phyloP scores from a whole-genome alignment of 2,888 invertebrate genomes.

The Rhagium mordax region DNA sequence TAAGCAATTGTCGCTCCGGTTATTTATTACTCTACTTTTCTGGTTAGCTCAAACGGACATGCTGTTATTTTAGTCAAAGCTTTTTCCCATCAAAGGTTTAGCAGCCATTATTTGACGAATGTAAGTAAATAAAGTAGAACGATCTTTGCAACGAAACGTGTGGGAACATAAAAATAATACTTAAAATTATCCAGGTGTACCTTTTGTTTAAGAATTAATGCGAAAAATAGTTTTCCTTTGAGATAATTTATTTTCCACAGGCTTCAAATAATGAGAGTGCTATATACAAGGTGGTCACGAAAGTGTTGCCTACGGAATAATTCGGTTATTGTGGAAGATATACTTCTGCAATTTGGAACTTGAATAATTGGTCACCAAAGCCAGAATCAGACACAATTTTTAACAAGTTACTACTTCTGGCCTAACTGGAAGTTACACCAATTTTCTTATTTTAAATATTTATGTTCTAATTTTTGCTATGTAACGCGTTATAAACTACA shows the following conservation, averaged over 20 bases:
- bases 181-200: background rate
- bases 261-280: too few species aligned
- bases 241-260: background rate
- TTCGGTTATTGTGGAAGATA: too few species aligned
- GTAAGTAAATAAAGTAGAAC: conserved; percentile 6
- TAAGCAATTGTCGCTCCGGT: conserved; percentile 38
- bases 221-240: background rate
- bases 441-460: too few species aligned
- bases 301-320: too few species aligned
- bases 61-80: conserved; percentile 21
- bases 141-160: background rate
- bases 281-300: too few species aligned
- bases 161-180: background rate
- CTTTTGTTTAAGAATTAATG: background rate
- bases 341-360: too few species aligned
- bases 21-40: conserved; percentile 42
- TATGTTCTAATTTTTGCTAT: too few species aligned
- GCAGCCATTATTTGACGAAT: background rate
- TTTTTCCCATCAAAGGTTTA: conserved; percentile 17
- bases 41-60: conserved; percentile 3
- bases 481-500: too few species aligned
- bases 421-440: too few species aligned
- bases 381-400: too few species aligned
- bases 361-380: too few species aligned
- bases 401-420: too few species aligned